A percentile compares a stretch with the other conserved stretches of the same genome.
Conservation (phyloP, 2,113 vertebrate genomes). For the Gymnobelideus leadbeateri region DNA sequence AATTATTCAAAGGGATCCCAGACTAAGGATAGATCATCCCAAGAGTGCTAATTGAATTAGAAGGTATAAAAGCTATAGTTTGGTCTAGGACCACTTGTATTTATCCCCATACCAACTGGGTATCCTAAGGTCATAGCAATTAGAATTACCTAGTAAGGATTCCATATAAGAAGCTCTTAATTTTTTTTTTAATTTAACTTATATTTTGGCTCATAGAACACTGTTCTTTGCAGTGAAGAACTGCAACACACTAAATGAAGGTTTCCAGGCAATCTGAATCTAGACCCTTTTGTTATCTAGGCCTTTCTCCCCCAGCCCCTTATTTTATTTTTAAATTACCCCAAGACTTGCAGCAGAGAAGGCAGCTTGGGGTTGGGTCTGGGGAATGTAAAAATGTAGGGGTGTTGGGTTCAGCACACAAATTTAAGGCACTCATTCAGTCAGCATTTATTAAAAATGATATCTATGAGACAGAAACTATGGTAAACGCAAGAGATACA, state of each 20-base stretch:
- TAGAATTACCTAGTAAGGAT: constrained; percentile 36
- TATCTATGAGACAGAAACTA: neutral
- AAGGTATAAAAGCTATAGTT: constrained; percentile 48
- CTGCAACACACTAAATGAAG: neutral
- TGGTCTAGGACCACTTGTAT: constrained; percentile 1
- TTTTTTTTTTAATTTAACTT: neutral
- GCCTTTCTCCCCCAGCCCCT: neutral
- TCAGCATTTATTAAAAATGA: neutral
- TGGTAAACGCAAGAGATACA: neutral
- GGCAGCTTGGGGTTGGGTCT: neutral
- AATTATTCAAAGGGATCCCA: constrained; percentile 25
- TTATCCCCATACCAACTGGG: constrained; percentile 30
- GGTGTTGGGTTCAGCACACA: neutral
- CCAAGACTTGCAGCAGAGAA: neutral
- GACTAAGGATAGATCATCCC: constrained; percentile 35
- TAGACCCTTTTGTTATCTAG: neutral
- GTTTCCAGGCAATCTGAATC: neutral
- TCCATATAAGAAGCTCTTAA: neutral
- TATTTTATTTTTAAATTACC: neutral
- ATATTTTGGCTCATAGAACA: neutral
- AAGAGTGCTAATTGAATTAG: constrained; percentile 38
- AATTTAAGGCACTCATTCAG: neutral
- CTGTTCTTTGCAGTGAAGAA: neutral
- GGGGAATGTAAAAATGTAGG: neutral
- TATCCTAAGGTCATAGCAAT: constrained; percentile 34